phyloP scores from a whole-genome alignment of 2,113 vertebrate species.

The Cacatua alba region DNA sequence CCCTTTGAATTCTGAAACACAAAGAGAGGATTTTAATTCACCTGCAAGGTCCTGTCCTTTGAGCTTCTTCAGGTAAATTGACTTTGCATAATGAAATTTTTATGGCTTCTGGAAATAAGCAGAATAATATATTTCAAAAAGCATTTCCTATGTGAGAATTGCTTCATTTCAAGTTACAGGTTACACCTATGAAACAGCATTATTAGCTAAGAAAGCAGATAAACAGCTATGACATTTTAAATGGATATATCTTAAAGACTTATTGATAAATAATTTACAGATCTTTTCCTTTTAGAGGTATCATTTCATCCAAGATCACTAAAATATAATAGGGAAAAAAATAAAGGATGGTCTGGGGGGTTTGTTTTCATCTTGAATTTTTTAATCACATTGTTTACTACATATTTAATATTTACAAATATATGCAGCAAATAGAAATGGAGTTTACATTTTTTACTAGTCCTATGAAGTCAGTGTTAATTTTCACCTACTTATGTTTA shows the following conservation, averaged over 20 bases:
- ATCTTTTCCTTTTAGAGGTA: background rate
- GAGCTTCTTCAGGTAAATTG: slow-evolving; percentile 9
- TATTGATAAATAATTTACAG: background rate
- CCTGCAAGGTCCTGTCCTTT: background rate
- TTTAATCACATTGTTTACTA: background rate
- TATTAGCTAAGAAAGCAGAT: background rate
- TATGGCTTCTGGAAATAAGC: slow-evolving; percentile 2
- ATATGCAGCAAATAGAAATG: background rate
- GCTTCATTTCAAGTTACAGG: background rate
- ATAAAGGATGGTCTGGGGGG: background rate
- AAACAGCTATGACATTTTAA: background rate
- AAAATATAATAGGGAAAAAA: background rate
- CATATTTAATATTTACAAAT: background rate
- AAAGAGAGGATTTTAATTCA: background rate
- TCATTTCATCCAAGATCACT: background rate
- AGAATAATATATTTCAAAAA: background rate
- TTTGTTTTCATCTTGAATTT: background rate
- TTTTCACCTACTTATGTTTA: background rate
- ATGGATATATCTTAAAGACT: background rate
- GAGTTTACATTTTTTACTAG: background rate
- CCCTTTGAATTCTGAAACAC: background rate
- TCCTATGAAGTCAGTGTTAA: background rate
- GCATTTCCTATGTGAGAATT: background rate
- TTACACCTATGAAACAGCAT: background rate
- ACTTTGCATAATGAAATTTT: background rate